phyloP scores from a whole-genome alignment of 2,113 vertebrate genomes.

The Cephalopterus ornatus region DNA sequence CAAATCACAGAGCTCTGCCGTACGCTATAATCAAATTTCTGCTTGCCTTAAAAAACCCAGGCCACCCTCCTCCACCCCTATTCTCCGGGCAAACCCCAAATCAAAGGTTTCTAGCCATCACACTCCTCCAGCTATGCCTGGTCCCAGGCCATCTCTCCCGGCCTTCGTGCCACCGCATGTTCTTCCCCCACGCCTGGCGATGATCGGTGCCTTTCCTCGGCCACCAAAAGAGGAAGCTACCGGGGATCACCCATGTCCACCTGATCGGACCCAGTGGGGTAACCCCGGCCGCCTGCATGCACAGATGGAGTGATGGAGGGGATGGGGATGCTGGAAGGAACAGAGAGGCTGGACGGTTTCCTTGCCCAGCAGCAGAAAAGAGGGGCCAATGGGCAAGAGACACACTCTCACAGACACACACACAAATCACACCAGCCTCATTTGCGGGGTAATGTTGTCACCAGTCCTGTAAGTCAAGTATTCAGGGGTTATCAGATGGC shows the following conservation, averaged over 20 bases:
- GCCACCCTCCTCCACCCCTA: conserved; percentile 30
- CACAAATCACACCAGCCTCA: background rate
- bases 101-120: conserved; percentile 50
- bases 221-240: background rate
- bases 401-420: background rate
- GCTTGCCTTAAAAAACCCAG: conserved; percentile 47
- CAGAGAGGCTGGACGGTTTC: background rate
- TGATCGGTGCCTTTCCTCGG: background rate
- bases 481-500: background rate
- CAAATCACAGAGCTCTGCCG: conserved; percentile 52
- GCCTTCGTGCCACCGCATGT: background rate
- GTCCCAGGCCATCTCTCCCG: background rate
- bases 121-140: background rate
- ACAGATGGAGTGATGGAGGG: background rate
- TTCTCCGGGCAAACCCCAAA: conserved; percentile 40
- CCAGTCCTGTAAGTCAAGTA: background rate
- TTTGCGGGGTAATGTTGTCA: conserved; percentile 4
- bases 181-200: too few relatives aligned
- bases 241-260: background rate
- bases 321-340: background rate
- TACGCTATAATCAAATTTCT: conserved; percentile 62
- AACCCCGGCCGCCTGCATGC: background rate
- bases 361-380: background rate
- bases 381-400: background rate
- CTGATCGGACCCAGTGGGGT: background rate